Evolutionary conservation across 35 echinoderm and acorn worm species (phyloP), one percentile per base, ranked within the genome.

Genomic region (Apostichopus californicus): DNA sequence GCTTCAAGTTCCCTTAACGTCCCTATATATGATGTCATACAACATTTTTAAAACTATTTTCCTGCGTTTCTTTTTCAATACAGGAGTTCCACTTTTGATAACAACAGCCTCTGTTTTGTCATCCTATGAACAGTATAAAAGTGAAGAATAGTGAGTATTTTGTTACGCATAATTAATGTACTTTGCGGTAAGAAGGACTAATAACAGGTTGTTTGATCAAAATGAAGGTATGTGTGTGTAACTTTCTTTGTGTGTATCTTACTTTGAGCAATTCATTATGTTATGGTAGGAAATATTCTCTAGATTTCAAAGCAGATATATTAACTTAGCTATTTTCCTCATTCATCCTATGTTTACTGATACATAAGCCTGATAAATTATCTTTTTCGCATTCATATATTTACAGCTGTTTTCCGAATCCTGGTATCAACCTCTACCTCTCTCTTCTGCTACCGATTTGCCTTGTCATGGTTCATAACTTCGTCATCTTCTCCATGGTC

Each of bases 401-500:
- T 13, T 1, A 24, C 88, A 90, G 88, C 52, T 90, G 88, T 55
- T 90, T 77, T 54, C 88, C 73, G 6, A 78, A 46, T 22, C 68
- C 68, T 21, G 88, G 88, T 6, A 11, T 77, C 8, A 73, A 52
- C 77, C 66, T 90, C 12, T 90, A 77, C 24, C 26, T 90, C 65
- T 77, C 68, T 2, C n/a, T 90, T 8, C 88, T 90, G 5, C 68
- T 78, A 46, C 88, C 88, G 1, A 78, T 90, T 0, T 65, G 1
- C 18, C 34, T 90, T 22, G 56, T 90, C 25, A 78, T 91, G 77
- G 15, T 91, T 59, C 89, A 91, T 79, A 91, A 91, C 11, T 90
- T 90, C 15, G 73, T 90, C 88, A 91, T 91, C 89, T 91, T 91
- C 73, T 56, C 89, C 6, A 91, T 91, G 89, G 89, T 91, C 5